Conservation (phyloP, 2,113 vertebrate species). For the Aspiorhynchus laticeps region DNA sequence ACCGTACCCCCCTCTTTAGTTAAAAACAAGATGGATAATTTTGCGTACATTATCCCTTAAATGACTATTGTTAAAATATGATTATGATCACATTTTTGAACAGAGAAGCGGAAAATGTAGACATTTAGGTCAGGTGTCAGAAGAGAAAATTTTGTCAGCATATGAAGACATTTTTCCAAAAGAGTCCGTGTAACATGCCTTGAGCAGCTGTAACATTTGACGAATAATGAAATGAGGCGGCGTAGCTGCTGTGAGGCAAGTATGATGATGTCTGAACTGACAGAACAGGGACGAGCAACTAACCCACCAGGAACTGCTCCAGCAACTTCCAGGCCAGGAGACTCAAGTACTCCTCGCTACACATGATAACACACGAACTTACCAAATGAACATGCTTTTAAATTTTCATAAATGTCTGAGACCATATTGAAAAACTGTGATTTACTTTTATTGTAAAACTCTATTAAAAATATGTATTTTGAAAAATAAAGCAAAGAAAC, state of each 20-base stretch:
- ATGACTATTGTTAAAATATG: too few relatives aligned
- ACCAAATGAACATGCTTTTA: not conserved
- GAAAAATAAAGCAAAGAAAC: not conserved
- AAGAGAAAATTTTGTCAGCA: not conserved
- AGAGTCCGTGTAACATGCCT: not conserved
- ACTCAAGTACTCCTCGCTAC: not conserved
- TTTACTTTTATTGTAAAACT: not conserved
- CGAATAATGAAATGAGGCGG: conserved; percentile 21
- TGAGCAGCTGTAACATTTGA: conserved; percentile 25
- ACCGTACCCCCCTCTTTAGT: too few relatives aligned
- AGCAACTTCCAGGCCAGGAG: not conserved
- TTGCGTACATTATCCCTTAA: too few relatives aligned
- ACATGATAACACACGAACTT: not conserved
- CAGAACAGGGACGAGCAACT: conserved; percentile 36
- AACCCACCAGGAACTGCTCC: not conserved
- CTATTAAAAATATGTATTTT: not conserved
- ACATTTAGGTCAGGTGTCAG: too few relatives aligned
- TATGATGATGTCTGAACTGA: conserved; percentile 24
- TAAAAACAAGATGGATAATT: too few relatives aligned
- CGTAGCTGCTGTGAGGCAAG: conserved; percentile 26
- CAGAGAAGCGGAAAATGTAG: too few relatives aligned
- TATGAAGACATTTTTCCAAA: not conserved
- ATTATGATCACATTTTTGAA: too few relatives aligned
- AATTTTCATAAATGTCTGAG: not conserved
- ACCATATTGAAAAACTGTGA: not conserved